These are phyloP conservation scores for Enteromius argenteus DNA, from an alignment of 2,797 vertebrate species.

Conservation along the genomic window DNA sequence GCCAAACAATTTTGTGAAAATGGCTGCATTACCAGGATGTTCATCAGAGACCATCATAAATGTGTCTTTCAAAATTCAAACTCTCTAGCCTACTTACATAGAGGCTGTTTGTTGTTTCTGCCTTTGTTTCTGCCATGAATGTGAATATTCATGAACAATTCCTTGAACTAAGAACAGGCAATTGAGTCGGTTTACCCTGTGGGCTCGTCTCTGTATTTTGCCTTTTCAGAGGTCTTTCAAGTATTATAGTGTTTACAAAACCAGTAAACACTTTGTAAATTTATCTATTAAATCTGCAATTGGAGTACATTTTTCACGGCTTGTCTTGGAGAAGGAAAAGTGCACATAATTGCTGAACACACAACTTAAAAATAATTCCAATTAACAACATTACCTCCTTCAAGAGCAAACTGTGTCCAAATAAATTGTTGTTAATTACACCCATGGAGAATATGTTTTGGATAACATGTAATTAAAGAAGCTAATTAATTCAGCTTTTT, in stretches of 20 bases:
- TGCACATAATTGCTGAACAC: conserved; percentile 69
- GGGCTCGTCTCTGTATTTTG: conserved; percentile 2
- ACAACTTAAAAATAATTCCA: conserved; percentile 76
- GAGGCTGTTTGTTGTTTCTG: conserved; percentile 5
- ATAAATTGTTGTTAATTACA: conserved; percentile 82
- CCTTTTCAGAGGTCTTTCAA: conserved; percentile 54
- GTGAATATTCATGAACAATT: conserved; percentile 41
- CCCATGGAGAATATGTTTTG: conserved; percentile 75
- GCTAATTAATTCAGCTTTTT: conserved; percentile 75
- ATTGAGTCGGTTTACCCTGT: conserved; percentile 41
- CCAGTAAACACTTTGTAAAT: conserved; percentile 71
- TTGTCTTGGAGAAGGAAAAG: conserved; percentile 52
- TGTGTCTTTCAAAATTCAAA: conserved; percentile 18
- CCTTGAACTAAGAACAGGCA: conserved; percentile 41
- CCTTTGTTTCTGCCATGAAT: conserved; percentile 19
- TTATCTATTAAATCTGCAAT: conserved; percentile 72
- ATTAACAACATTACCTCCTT: conserved; percentile 77
- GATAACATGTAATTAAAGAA: conserved; percentile 77
- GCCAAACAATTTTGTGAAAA: background rate
- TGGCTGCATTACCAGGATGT: background rate
- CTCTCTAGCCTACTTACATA: background rate
- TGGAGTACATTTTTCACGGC: conserved; percentile 60
- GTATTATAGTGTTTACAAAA: conserved; percentile 71
- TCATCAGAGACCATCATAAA: background rate
- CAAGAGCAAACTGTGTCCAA: conserved; percentile 78